Conservation (phyloP, 1,140 invertebrate species). For the Euwallacea fornicatus region DNA sequence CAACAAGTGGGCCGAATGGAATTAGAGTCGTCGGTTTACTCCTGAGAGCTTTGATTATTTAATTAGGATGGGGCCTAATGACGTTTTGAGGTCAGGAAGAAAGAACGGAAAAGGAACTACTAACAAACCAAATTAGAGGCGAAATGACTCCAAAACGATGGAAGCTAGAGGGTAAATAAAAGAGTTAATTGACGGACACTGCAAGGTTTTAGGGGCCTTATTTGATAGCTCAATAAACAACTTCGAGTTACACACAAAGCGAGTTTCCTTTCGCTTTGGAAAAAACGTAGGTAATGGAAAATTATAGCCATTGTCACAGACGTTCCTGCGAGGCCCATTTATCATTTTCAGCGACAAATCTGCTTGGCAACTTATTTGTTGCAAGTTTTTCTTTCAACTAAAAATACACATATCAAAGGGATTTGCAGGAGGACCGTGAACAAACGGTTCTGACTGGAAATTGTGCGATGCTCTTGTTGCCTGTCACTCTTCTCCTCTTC, state of each 20-base stretch:
- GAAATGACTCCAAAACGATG: conserved; percentile 2
- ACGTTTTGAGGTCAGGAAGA: conserved; percentile 26
- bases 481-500: conserved; percentile 19
- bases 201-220: background rate
- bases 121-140: conserved; percentile 22
- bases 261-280: background rate
- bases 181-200: conserved; percentile 12
- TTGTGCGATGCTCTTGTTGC: conserved; percentile 29
- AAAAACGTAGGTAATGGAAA: conserved; percentile 20
- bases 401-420: conserved; percentile 37
- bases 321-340: conserved; percentile 23
- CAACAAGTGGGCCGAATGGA: conserved; percentile 24
- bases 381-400: conserved; percentile 29
- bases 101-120: conserved; percentile 15
- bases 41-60: conserved; percentile 27
- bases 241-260: background rate
- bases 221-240: conserved; percentile 6
- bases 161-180: conserved; percentile 2
- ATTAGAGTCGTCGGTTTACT: conserved; percentile 24
- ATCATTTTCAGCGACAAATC: conserved; percentile 33
- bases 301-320: conserved; percentile 11
- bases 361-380: conserved; percentile 34
- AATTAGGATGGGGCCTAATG: conserved; percentile 20
- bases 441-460: conserved; percentile 29
- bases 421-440: conserved; percentile 35